A percentile compares a stretch with the other conserved stretches of the same genome.
Conservation (phyloP, 2,888 invertebrate species). For the Lycocerus yunnanus region DNA sequence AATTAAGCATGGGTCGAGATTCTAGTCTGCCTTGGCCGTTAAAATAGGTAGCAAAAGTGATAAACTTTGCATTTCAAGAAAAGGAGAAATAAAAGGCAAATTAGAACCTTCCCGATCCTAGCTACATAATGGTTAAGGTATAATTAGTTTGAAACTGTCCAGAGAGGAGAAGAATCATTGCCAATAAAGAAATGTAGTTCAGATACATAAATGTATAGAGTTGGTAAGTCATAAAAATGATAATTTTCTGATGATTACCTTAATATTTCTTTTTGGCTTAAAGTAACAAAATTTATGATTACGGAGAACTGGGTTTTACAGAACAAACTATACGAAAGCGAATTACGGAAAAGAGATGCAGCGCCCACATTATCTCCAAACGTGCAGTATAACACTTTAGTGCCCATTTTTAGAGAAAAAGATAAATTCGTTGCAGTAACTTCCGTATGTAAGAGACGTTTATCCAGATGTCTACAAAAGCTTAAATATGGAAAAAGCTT, state of each 20-base stretch:
- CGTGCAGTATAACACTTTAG: neutral
- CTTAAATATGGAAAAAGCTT: neutral
- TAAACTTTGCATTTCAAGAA: too few species aligned
- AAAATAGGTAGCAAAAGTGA: too few species aligned
- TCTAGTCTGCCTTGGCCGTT: too few species aligned
- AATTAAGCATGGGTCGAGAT: too few species aligned
- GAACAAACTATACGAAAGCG: neutral
- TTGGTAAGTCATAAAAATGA: neutral
- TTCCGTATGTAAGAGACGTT: neutral
- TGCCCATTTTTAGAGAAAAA: neutral
- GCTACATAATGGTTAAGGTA: neutral
- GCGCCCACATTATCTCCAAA: neutral
- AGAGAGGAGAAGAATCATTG: neutral
- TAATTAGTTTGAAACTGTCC: neutral
- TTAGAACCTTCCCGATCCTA: neutral
- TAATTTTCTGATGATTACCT: neutral
- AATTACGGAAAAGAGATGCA: neutral
- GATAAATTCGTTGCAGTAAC: neutral
- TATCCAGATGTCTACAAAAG: neutral
- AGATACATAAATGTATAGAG: neutral
- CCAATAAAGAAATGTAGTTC: neutral
- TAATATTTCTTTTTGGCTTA: neutral
- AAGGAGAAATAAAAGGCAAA: neutral
- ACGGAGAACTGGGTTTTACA: neutral
- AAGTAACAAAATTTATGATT: neutral